Base-by-base conservation (phyloP, 2,888 invertebrate species). In the Cataglyphis albicans region DNA sequence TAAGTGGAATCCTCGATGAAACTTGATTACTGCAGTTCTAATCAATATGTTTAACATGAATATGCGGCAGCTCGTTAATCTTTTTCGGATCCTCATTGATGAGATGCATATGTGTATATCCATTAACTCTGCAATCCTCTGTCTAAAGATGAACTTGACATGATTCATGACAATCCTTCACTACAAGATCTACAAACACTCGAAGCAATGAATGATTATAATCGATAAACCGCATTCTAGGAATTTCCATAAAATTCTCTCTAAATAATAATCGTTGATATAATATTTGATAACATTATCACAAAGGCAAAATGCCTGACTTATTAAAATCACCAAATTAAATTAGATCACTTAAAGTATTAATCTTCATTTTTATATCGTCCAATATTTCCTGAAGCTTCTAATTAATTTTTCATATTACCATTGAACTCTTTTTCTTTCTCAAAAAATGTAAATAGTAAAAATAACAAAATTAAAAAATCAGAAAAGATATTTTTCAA, bases 141-240 rank as follows among this genome's bases (percentile, higher is more conserved):
- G 4, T 55, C n/a, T 2, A 18, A 35, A 64, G 15, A 3, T 75
- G 10, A 25, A 52, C 25, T 38, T 65, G 52, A 76, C 55, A 41
- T 9, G 21, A 76, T 76, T 67, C 55, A 76, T 67, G 29, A 55
- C 25, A 21, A 67, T 76, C 38, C 52, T 41, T 3, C 41, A 38
- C 12, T 25, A 7, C 21, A 21, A 21, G 35, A 6, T 48, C n/a
- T 41, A 52, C 52, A 29, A 67, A 29, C 38, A 67, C 55, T 76
- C 10, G 55, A 76, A 15, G 15, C 5, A 35, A n/a, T 52, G 48
- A 76, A 65, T 65, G 65, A 75, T 75, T 75, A 44, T 44, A 64
- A 75, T 64, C 65, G 73, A 61, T 65, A n/a, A 38, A 59, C 12
- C n/a, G 38, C 38, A 41, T 67, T 67, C 25, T 32, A 5, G 6